Evolutionary conservation across 2,797 vertebrate genomes (phyloP).

Genomic region (Bradypus variegatus): DNA sequence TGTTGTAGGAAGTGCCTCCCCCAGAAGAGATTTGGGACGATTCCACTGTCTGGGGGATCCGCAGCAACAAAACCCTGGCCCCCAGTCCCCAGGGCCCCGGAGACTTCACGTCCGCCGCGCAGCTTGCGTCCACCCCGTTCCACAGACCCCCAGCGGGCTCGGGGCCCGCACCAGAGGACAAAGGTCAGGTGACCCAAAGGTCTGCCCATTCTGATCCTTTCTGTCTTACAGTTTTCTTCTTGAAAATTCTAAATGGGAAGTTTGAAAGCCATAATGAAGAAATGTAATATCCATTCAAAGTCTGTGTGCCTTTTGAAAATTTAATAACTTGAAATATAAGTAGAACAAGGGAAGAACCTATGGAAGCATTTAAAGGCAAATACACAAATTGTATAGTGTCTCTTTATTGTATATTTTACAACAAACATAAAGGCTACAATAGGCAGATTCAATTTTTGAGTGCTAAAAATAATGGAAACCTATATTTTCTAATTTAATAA

Average conservation of each 20-base stretch:
- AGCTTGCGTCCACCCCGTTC: conserved; percentile 85
- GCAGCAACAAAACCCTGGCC: conserved; percentile 77
- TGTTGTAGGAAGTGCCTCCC: conserved; percentile 67
- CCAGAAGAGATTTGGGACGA: conserved; percentile 78
- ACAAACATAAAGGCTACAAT: background rate
- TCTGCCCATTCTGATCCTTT: background rate
- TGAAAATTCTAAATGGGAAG: background rate
- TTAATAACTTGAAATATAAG: background rate
- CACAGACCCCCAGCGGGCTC: conserved; percentile 56
- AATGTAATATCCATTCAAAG: background rate
- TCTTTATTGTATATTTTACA: background rate
- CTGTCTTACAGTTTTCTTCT: background rate
- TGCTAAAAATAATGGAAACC: background rate
- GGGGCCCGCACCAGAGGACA: conserved; percentile 59
- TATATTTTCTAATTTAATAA: conserved; percentile 28
- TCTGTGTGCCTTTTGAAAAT: conserved; percentile 1
- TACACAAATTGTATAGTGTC: background rate
- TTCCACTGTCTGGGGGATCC: conserved; percentile 81
- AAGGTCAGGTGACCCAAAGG: conserved; percentile 74
- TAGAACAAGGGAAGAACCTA: background rate
- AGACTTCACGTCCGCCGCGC: conserved; percentile 83
- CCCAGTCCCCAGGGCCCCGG: conserved; percentile 83
- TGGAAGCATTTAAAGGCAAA: background rate
- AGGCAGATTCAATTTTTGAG: conserved; percentile 20
- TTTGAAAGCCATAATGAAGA: background rate